Percentiles rank a stretch among this genome's conserved stretches.
phyloP scores from a whole-genome alignment of 2,113 vertebrate species.

The Fregata magnificens region DNA sequence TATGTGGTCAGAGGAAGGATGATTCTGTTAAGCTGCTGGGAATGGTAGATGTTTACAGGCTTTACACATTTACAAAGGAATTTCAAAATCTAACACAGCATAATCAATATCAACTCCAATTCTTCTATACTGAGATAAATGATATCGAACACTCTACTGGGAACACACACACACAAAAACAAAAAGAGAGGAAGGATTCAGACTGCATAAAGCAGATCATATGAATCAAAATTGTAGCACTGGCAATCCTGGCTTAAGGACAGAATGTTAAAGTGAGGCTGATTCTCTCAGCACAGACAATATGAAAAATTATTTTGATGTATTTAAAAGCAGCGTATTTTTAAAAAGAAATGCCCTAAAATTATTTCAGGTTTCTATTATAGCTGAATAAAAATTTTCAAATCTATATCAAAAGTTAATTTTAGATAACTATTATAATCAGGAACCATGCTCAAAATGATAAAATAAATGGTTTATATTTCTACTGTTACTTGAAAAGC shows the following conservation, averaged over 20 bases:
- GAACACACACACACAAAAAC: not conserved
- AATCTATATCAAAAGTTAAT: not conserved
- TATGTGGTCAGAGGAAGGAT: constrained; percentile 69
- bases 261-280: not conserved
- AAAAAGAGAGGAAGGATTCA: not conserved
- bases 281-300: not conserved
- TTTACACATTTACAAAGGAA: constrained; percentile 64
- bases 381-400: not conserved
- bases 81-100: constrained; percentile 55
- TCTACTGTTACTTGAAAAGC: not conserved
- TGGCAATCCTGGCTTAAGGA: not conserved
- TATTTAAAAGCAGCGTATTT: not conserved
- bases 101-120: constrained; percentile 51
- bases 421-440: not conserved
- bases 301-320: not conserved
- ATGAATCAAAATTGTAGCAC: not conserved
- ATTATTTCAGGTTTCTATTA: not conserved
- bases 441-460: not conserved
- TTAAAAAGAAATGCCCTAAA: not conserved
- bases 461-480: not conserved
- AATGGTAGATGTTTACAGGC: constrained; percentile 46
- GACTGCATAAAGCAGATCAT: not conserved
- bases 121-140: constrained; percentile 17
- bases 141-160: not conserved
- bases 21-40: constrained; percentile 64